Base-by-base conservation (phyloP, 2,888 invertebrate species). In the Drosophila yooni region DNA sequence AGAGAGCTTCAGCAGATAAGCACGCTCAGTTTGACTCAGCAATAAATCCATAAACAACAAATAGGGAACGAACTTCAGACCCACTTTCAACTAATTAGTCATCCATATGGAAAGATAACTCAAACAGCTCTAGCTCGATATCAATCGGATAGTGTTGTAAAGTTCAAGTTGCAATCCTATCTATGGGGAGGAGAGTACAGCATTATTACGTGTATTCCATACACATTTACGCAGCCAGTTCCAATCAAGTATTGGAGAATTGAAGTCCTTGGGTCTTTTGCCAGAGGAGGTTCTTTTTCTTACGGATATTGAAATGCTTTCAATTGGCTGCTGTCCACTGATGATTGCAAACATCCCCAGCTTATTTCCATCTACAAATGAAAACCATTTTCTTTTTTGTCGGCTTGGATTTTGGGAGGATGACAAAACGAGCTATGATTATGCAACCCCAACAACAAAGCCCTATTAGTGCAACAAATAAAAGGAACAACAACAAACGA, bases 341-440 rank as follows among this genome's bases (percentile, higher is more conserved):
- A 31, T 15, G 13, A 18, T 36, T 3, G 11, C 25, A 36, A 70
- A 61, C 70, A 70, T 70, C 69, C 69, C 69, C 59, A 52, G 29
- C 18, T 13, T 5, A 6, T 38, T 2, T 18, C 4, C 27, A 29
- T 7, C 25, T 3, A 2, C 38, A 4, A 8, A 40, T 31, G 31
- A 57, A 68, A 68, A 50, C 70, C 69, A 69, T 69, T 69, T 69
- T 65, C 40, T 34, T 7, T 27, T 15, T 10, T 18, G 21, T 18
- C 7, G 10, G 11, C 36, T 21, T 57, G 27, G 27, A 6, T 7
- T 38, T 38, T 36, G 40, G 50, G 25, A 40, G 57, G 68, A 67
- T 68, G 68, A 21, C 11, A 29, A n/a, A 50, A 33, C 11, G 46
- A 21, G 18, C 67, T 56, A 27, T 38, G 56, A 56, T 67, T 66